Conservation (phyloP, 2,797 vertebrate species). For the Tamandua tetradactyla region DNA sequence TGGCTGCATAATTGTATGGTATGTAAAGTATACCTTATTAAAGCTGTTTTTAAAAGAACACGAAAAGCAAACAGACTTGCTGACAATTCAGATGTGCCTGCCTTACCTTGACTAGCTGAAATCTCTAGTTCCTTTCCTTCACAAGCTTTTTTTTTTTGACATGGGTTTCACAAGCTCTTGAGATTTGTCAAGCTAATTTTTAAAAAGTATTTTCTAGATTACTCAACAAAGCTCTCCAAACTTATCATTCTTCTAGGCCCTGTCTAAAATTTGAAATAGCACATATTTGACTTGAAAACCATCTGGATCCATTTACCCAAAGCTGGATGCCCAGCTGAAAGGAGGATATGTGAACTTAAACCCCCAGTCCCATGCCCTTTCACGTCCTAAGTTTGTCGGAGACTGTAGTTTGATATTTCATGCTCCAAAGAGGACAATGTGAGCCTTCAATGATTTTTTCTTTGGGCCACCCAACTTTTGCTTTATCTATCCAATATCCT, state of each 20-base stretch:
- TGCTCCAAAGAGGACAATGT: background rate
- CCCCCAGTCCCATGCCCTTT: background rate
- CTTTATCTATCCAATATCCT: background rate
- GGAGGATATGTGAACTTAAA: background rate
- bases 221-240: background rate
- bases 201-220: background rate
- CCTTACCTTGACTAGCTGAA: background rate
- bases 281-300: background rate
- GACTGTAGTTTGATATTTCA: background rate
- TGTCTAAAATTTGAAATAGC: background rate
- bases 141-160: too few species aligned
- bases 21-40: background rate
- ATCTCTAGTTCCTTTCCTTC: background rate
- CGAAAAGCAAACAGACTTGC: background rate
- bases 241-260: background rate
- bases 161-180: background rate
- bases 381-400: background rate
- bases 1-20: background rate
- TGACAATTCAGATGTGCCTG: background rate
- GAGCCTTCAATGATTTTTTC: background rate
- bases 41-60: background rate
- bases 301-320: background rate
- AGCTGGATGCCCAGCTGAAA: background rate
- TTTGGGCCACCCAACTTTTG: background rate
- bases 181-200: background rate